Percentiles rank a stretch among this genome's conserved stretches.
phyloP scores from a whole-genome alignment of 2,888 invertebrate genomes.

The Epistrophe grossulariae region DNA sequence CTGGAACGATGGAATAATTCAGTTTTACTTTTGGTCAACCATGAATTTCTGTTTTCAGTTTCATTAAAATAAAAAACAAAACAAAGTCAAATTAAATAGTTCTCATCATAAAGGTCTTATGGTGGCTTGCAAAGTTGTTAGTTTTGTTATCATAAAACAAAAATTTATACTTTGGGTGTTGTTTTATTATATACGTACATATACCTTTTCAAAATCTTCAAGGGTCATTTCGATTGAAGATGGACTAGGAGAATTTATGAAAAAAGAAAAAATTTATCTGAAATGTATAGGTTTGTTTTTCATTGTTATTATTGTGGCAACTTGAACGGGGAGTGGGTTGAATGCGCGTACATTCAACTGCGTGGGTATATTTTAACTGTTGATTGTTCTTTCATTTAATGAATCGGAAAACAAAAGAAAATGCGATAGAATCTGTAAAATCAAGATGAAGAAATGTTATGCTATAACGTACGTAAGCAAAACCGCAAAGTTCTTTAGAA shows the following conservation, averaged over 20 bases:
- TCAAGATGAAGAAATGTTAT: slow-evolving; percentile 13
- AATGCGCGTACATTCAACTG: slow-evolving; percentile 63
- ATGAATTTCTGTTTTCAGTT: slow-evolving; percentile 49
- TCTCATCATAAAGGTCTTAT: slow-evolving; percentile 34
- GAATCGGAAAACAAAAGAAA: slow-evolving; percentile 57
- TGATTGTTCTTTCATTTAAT: slow-evolving; percentile 60
- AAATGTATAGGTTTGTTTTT: slow-evolving; percentile 13
- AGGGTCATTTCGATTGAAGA: slow-evolving; percentile 32
- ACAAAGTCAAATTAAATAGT: slow-evolving; percentile 28
- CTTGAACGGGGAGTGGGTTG: slow-evolving; percentile 25
- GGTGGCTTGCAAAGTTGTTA: slow-evolving; percentile 6
- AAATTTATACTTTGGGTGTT: slow-evolving; percentile 21
- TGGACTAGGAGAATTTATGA: slow-evolving; percentile 27
- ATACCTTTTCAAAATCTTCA: slow-evolving; percentile 16
- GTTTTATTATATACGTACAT: not conserved
- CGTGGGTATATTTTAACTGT: slow-evolving; percentile 60
- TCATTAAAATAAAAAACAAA: slow-evolving; percentile 42
- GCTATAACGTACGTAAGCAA: slow-evolving; percentile 9
- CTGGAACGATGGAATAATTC: slow-evolving; percentile 82
- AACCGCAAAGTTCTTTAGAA: slow-evolving; percentile 6
- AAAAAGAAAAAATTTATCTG: slow-evolving; percentile 32
- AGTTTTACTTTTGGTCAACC: slow-evolving; percentile 56
- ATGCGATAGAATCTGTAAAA: slow-evolving; percentile 1
- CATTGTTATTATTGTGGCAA: slow-evolving; percentile 21
- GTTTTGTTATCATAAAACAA: not conserved